These are phyloP conservation scores for Paramormyrops kingsleyae DNA, from an alignment of 2,113 vertebrate genomes.

Conservation along the genomic window DNA sequence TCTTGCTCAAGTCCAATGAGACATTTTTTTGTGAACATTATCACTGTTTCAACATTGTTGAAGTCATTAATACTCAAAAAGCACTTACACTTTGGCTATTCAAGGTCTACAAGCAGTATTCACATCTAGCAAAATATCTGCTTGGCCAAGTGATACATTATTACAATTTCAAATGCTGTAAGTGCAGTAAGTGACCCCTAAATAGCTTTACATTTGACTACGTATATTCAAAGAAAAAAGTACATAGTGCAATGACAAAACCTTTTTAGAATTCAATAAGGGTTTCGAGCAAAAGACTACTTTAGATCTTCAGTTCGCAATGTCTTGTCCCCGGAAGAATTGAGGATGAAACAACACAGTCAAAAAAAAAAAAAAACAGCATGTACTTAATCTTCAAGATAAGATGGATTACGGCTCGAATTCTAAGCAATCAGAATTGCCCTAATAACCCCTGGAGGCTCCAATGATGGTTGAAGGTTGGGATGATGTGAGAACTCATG, in stretches of 20 bases:
- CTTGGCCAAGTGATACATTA: not conserved
- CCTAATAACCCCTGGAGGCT: slow-evolving; percentile 11
- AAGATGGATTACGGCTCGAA: slow-evolving; percentile 4
- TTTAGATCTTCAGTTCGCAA: slow-evolving; percentile 4
- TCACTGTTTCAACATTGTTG: not conserved
- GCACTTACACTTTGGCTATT: not conserved
- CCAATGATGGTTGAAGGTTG: not conserved
- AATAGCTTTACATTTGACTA: not conserved
- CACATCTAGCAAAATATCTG: not conserved
- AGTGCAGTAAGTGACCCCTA: not conserved
- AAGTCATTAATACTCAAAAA: not conserved
- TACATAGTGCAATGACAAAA: not conserved
- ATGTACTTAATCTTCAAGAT: slow-evolving; percentile 6
- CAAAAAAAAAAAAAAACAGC: not conserved
- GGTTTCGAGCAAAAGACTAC: not conserved
- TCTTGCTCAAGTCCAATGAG: not conserved
- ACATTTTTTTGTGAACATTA: not conserved
- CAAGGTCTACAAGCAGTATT: not conserved
- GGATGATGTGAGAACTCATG: not conserved
- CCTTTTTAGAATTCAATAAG: slow-evolving; percentile 1
- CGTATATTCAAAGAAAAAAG: not conserved
- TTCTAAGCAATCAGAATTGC: slow-evolving; percentile 17
- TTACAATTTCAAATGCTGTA: not conserved
- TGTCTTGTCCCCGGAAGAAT: not conserved
- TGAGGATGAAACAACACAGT: not conserved